These are phyloP conservation scores for Epiperipatus broadwayi DNA, from an alignment of 2,888 invertebrate genomes.

Conservation along the genomic window DNA sequence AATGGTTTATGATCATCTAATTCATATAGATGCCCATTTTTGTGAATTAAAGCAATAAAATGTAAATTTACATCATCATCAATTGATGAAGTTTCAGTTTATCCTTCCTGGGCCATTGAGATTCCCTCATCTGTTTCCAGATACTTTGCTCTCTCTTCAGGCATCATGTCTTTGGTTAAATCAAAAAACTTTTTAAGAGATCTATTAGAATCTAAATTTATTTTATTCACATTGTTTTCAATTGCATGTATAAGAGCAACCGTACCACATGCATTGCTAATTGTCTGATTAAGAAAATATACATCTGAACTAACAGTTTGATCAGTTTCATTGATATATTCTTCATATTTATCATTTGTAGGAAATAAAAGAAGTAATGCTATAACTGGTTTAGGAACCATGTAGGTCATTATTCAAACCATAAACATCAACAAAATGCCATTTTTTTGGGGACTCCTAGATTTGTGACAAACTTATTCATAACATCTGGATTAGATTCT, in stretches of 20 bases:
- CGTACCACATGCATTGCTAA: conserved; percentile 90
- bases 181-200: conserved; percentile 56
- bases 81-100: conserved; percentile 58
- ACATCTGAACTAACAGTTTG: conserved; percentile 45
- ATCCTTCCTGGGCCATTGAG: conserved; percentile 81
- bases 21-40: conserved; percentile 62
- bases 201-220: conserved; percentile 37
- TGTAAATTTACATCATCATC: conserved; percentile 65
- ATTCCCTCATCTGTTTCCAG: conserved; percentile 44
- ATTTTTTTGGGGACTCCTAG: conserved; percentile 59
- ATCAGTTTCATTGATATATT: conserved; percentile 14
- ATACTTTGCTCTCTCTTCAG: conserved; percentile 51
- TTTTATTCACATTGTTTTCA: conserved; percentile 55
- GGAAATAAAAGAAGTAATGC: conserved; percentile 78
- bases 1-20: conserved; percentile 61
- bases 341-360: conserved; percentile 45
- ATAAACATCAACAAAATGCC: conserved; percentile 71
- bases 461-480: conserved; percentile 46
- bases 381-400: conserved; percentile 65
- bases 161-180: conserved; percentile 43
- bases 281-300: conserved; percentile 72
- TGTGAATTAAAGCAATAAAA: conserved; percentile 69
- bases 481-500: conserved; percentile 35
- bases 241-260: conserved; percentile 86
- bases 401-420: conserved; percentile 69